Conservation (phyloP, 2,888 invertebrate genomes). For the Achlya flavicornis region DNA sequence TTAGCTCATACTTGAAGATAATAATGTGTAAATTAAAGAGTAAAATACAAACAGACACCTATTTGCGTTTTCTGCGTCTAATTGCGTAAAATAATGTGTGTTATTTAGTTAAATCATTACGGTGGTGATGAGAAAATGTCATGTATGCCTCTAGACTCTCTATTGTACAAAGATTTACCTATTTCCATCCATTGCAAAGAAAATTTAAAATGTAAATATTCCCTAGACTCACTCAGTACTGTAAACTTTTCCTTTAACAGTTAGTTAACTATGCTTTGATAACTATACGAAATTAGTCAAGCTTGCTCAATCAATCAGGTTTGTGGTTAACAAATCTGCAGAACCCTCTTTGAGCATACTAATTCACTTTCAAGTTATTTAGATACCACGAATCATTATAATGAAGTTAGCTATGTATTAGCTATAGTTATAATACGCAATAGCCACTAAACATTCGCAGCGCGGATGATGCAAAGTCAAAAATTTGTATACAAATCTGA, state of each 20-base stretch:
- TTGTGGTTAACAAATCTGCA: background rate
- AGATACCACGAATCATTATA: background rate
- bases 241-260: background rate
- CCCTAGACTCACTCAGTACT: background rate
- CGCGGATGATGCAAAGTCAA: too few relatives aligned
- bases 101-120: slow-evolving; percentile 57
- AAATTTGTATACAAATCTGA: background rate
- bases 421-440: too few relatives aligned
- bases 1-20: slow-evolving; percentile 51
- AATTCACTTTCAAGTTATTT: background rate
- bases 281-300: background rate
- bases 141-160: background rate
- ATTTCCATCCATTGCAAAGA: background rate
- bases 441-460: background rate
- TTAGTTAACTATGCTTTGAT: slow-evolving; percentile 4
- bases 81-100: slow-evolving; percentile 54
- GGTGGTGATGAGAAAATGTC: slow-evolving; percentile 25
- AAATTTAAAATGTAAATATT: background rate
- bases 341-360: background rate
- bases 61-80: slow-evolving; percentile 45
- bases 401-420: background rate
- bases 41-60: slow-evolving; percentile 54
- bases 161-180: background rate
- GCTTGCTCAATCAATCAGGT: background rate
- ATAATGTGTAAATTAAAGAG: slow-evolving; percentile 47